These are phyloP conservation scores for Meleagris gallopavo DNA, from an alignment of 2,113 vertebrate species.

Conservation along the genomic window DNA sequence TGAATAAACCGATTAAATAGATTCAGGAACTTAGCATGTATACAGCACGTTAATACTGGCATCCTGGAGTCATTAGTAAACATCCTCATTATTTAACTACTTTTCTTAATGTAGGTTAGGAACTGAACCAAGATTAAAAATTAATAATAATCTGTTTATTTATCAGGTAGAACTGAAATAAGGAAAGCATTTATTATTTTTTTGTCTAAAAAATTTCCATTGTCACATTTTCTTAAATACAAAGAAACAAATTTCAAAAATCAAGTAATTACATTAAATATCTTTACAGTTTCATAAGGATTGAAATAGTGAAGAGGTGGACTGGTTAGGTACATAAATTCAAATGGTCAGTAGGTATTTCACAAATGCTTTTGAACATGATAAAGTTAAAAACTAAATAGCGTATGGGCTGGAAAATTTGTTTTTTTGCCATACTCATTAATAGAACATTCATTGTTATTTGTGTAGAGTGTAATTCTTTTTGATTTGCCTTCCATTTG, in stretches of 20 bases:
- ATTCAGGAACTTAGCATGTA: conserved; percentile 71
- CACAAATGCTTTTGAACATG: conserved; percentile 84
- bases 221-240: conserved; percentile 3
- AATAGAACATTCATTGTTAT: conserved; percentile 83
- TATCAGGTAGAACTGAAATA: background rate
- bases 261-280: conserved; percentile 6
- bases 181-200: conserved; percentile 1
- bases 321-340: conserved; percentile 77
- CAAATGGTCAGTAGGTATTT: conserved; percentile 83
- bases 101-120: background rate
- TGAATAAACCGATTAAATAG: conserved; percentile 73
- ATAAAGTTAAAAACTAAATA: conserved; percentile 88
- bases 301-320: background rate
- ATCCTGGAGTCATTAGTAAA: conserved; percentile 51
- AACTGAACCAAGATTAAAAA: background rate
- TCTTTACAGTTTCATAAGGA: background rate
- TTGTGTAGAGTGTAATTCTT: conserved; percentile 89
- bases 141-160: background rate
- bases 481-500: conserved; percentile 92
- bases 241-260: background rate
- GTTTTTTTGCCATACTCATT: conserved; percentile 74
- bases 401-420: conserved; percentile 76
- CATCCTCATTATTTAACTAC: background rate
- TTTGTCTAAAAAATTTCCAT: background rate
- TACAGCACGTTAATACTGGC: conserved; percentile 64